phyloP scores from a whole-genome alignment of 2,113 vertebrate genomes.

The Pavo muticus region DNA sequence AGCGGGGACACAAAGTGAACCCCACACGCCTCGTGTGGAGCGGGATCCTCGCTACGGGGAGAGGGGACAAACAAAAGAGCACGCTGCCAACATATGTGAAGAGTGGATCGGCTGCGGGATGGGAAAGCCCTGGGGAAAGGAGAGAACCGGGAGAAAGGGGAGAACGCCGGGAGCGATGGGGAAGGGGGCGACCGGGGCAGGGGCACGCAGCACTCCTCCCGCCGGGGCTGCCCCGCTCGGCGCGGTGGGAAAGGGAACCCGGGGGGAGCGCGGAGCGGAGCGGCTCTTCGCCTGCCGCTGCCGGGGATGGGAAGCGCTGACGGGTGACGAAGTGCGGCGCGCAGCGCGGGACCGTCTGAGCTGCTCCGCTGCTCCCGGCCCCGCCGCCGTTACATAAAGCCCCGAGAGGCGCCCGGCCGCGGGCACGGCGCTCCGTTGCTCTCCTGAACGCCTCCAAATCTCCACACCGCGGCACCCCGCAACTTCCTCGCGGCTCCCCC shows the following conservation, averaged over 20 bases:
- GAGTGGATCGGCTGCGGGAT: not conserved
- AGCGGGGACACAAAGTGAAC: not conserved
- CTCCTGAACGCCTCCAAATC: too few species aligned
- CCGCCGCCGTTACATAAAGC: too few species aligned
- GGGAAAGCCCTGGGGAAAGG: conserved; percentile 14
- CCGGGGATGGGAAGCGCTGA: too few species aligned
- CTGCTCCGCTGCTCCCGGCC: too few species aligned
- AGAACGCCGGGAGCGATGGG: not conserved
- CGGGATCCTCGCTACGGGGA: not conserved
- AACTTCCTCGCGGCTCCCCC: too few species aligned
- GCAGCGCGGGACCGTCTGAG: too few species aligned
- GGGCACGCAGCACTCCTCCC: not conserved
- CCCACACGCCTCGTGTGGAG: not conserved
- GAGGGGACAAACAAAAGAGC: not conserved
- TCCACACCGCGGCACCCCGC: too few species aligned
- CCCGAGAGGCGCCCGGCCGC: too few species aligned
- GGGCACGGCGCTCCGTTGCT: too few species aligned
- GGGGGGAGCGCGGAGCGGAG: too few species aligned
- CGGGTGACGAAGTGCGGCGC: too few species aligned
- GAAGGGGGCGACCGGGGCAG: not conserved
- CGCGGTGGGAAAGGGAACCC: not conserved
- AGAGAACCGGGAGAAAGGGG: not conserved
- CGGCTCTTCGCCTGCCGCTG: too few species aligned
- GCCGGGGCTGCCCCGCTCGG: not conserved
- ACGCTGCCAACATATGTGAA: not conserved